Percentiles rank a stretch among this genome's conserved stretches.
Evolutionary conservation across 2,797 vertebrate species (phyloP).

Genomic region (Novumbra hubbsi): DNA sequence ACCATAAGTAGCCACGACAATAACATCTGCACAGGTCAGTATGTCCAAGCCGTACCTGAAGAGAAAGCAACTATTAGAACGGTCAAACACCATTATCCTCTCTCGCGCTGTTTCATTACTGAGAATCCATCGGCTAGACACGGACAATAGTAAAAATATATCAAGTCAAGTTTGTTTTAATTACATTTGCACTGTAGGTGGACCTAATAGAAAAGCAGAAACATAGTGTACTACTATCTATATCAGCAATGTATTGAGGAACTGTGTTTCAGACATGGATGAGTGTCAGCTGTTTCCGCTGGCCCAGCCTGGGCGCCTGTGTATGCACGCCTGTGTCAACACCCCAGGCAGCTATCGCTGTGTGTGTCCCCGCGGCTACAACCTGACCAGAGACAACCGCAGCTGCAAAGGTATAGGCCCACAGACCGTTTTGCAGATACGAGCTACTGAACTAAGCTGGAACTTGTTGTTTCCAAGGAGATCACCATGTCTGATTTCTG

Average conservation of each 20-base stretch:
- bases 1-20: slow-evolving; percentile 72
- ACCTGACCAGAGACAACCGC: slow-evolving; percentile 67
- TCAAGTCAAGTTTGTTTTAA: neutral
- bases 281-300: slow-evolving; percentile 66
- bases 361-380: slow-evolving; percentile 18
- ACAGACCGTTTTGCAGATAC: neutral
- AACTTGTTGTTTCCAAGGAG: neutral
- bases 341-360: slow-evolving; percentile 39
- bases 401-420: slow-evolving; percentile 73
- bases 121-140: slow-evolving; percentile 10
- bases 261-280: slow-evolving; percentile 43
- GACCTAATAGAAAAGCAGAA: no score
- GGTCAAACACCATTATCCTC: neutral
- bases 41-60: neutral
- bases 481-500: neutral
- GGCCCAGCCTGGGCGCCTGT: slow-evolving; percentile 46
- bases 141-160: neutral
- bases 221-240: neutral
- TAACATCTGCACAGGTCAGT: slow-evolving; percentile 71
- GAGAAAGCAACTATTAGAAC: neutral
- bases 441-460: neutral
- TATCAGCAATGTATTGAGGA: neutral
- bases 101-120: neutral
- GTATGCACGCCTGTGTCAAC: slow-evolving; percentile 63
- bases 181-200: no score